Percentiles rank a stretch among this genome's conserved stretches.
These are phyloP conservation scores for Thera obeliscata DNA, from an alignment of 2,888 invertebrate species.

Conservation along the genomic window DNA sequence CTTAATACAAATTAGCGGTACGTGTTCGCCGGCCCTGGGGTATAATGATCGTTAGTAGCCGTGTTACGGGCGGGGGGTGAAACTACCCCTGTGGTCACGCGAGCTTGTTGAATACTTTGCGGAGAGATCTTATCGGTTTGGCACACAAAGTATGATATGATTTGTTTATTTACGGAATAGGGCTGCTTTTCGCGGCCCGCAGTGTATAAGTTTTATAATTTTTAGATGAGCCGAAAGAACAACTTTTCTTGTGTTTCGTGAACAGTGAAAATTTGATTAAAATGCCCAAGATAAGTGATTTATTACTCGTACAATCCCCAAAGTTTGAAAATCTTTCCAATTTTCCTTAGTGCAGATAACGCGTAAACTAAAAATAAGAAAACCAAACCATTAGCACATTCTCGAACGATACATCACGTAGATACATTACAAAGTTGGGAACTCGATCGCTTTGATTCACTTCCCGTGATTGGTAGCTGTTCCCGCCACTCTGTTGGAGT, in stretches of 20 bases:
- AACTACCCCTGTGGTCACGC: conserved; percentile 24
- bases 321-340: background rate
- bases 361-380: background rate
- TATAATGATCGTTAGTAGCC: conserved; percentile 24
- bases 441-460: background rate
- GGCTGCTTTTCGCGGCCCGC: background rate
- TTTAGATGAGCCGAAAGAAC: background rate
- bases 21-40: conserved; percentile 15
- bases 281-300: no score
- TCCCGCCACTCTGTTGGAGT: background rate
- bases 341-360: background rate
- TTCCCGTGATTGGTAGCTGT: background rate
- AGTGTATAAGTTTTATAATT: background rate
- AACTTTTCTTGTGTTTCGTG: background rate
- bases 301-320: no score
- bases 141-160: conserved; percentile 15
- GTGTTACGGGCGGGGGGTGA: conserved; percentile 10
- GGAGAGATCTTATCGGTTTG: conserved; percentile 15
- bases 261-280: background rate
- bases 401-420: background rate
- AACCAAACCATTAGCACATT: background rate
- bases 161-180: conserved; percentile 13
- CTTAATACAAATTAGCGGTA: conserved; percentile 29
- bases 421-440: background rate
- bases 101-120: conserved; percentile 26